These are phyloP conservation scores for Xiphorhynchus erythropygius DNA, from an alignment of 2,797 vertebrate species.

Conservation along the genomic window DNA sequence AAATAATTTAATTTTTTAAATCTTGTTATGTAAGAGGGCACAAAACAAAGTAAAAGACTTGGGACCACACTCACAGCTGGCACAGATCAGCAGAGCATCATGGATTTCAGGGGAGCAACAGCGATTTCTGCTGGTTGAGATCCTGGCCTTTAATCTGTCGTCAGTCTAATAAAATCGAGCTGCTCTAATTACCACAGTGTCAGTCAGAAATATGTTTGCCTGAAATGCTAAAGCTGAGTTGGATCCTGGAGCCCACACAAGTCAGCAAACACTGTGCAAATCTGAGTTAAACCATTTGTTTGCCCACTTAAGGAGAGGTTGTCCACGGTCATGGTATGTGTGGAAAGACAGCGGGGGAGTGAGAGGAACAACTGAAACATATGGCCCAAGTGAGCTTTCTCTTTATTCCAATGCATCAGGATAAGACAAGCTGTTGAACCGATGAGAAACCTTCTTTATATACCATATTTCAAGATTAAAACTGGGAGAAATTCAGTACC, in stretches of 20 bases:
- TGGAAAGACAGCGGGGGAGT: slow-evolving; percentile 67
- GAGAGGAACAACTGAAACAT: slow-evolving; percentile 71
- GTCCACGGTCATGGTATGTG: slow-evolving; percentile 60
- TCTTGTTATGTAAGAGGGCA: background rate
- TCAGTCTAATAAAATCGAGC: slow-evolving; percentile 27
- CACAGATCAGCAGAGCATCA: background rate
- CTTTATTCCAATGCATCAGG: slow-evolving; percentile 51
- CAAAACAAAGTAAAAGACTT: background rate
- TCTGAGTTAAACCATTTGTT: slow-evolving; percentile 65
- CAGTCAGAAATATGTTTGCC: slow-evolving; percentile 48
- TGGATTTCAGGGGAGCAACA: background rate
- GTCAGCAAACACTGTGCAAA: slow-evolving; percentile 48
- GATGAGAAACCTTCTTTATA: slow-evolving; percentile 45
- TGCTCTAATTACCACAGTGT: slow-evolving; percentile 33
- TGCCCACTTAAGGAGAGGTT: slow-evolving; percentile 66
- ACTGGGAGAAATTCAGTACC: slow-evolving; percentile 31
- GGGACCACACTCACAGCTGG: background rate
- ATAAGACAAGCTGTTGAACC: slow-evolving; percentile 67
- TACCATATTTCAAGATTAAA: slow-evolving; percentile 36
- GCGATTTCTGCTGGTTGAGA: background rate
- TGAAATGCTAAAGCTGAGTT: slow-evolving; percentile 32
- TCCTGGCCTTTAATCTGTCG: slow-evolving; percentile 18
- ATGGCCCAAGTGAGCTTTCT: slow-evolving; percentile 60
- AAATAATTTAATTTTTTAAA: background rate
- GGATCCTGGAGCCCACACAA: slow-evolving; percentile 55